Conservation (phyloP, 2,888 invertebrate genomes). For the Zaprionus bogoriensis region DNA sequence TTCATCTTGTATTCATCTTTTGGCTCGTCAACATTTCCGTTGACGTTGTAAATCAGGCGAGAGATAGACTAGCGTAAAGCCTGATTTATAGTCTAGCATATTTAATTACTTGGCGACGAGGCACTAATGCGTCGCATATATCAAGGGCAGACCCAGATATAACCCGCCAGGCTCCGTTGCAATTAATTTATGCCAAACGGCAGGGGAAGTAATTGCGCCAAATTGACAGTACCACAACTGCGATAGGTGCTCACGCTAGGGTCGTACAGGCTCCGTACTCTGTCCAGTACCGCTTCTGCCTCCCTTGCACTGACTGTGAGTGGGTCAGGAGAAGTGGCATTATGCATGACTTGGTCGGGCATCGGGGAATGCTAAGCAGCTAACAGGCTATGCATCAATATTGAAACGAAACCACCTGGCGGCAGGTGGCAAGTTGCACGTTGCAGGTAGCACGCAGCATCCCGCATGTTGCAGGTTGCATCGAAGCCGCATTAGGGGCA, state of each 20-base stretch:
- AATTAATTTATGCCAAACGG: constrained; percentile 73
- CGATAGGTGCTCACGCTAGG: neutral
- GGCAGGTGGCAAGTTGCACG: constrained; percentile 28
- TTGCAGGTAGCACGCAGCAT: neutral
- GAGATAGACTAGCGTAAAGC: neutral
- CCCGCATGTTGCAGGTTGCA: constrained; percentile 22
- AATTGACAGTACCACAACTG: constrained; percentile 64
- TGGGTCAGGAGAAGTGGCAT: constrained; percentile 18
- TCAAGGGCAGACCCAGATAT: constrained; percentile 52
- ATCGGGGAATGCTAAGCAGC: constrained; percentile 48
- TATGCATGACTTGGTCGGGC: constrained; percentile 41
- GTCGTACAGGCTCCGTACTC: neutral
- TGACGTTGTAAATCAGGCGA: neutral
- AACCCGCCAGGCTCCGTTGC: constrained; percentile 30
- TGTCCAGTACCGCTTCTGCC: neutral
- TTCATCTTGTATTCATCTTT: neutral
- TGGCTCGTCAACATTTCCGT: too few species aligned
- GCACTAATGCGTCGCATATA: constrained; percentile 55
- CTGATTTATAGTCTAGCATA: constrained; percentile 48
- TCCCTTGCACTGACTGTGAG: neutral
- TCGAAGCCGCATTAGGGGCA: constrained; percentile 32
- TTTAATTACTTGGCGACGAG: constrained; percentile 69
- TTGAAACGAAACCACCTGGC: constrained; percentile 34
- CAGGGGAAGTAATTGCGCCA: constrained; percentile 64
- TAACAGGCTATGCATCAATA: constrained; percentile 58